Evolutionary conservation across 2,113 vertebrate species (phyloP), one percentile per base, ranked within the genome.

Genomic region (Myotis davidii): DNA sequence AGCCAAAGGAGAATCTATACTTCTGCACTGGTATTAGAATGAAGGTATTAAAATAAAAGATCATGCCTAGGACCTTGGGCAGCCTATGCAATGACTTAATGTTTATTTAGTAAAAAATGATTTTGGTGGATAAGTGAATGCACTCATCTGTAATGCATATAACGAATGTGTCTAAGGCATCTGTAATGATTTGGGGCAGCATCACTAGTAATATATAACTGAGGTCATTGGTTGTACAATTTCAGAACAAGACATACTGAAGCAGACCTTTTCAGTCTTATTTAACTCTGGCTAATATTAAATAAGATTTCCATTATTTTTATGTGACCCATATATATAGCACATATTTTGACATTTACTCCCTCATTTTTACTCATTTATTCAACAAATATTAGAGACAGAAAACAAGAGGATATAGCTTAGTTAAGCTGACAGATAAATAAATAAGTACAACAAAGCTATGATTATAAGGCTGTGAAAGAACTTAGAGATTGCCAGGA

Each of bases 251-350:
- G 18, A 45, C 23, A 17, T 64, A 34, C 37, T 39, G 16, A 85
- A 91, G 4, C 54, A 84, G 50, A 59, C 4, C 17, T 65, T 83
- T 78, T 64, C 76, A 32, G 12, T 61, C 17, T 29, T 81, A 70
- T 25, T 86, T 86, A 89, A 78, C 25, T 72, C 23, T 37, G 32
- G 0, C 6, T 72, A 37, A 76, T 25, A 2, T 48, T 95, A 95
- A 81, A 73, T 90, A 87, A 81, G 45, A 79, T 85, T 91, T 59
- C 39, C 48, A 81, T 94, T 23, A 20, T 81, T 94, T 86, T 78
- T 16, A 59, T 25, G 77, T 91, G 39, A 72, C n/a, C 6, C 34
- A 73, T 34, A 78, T 52, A 18, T 32, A 27, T 67, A 21, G 9
- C 20, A 23, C 45, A 12, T 65, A 72, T 74, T 78, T 79, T 39